These are phyloP conservation scores for Epinephelus moara DNA, from an alignment of 2,113 vertebrate species.

Conservation along the genomic window DNA sequence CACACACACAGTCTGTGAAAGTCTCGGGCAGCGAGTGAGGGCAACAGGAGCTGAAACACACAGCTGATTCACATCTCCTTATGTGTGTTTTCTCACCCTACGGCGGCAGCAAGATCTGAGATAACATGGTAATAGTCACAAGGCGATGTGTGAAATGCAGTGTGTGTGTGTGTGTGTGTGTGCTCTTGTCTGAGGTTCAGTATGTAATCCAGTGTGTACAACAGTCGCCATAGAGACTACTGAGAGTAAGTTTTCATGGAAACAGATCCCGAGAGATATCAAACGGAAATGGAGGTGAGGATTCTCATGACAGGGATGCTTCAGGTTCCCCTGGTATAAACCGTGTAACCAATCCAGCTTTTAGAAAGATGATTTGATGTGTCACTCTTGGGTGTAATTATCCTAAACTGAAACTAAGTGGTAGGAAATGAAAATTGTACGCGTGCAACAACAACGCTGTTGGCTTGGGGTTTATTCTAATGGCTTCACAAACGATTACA, in stretches of 20 bases:
- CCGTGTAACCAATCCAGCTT: not conserved
- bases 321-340: not conserved
- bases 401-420: not conserved
- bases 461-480: not conserved
- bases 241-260: constrained; percentile 45
- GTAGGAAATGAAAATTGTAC: not conserved
- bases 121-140: constrained; percentile 58
- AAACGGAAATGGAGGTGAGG: constrained; percentile 3
- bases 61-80: constrained; percentile 46
- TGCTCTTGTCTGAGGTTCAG: constrained; percentile 8
- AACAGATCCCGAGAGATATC: constrained; percentile 44
- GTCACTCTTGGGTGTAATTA: constrained; percentile 21
- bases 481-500: not conserved
- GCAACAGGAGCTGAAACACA: not conserved
- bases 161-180: not conserved
- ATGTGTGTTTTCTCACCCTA: constrained; percentile 34
- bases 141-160: constrained; percentile 47
- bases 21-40: constrained; percentile 20
- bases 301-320: constrained; percentile 6
- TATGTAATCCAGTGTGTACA: constrained; percentile 28
- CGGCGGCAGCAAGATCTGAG: constrained; percentile 37
- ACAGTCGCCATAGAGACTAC: constrained; percentile 48
- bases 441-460: not conserved
- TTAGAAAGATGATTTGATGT: not conserved
- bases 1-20: constrained; percentile 8